phyloP scores from a whole-genome alignment of 2,888 invertebrate genomes.

The Nemotelus nigrinus region DNA sequence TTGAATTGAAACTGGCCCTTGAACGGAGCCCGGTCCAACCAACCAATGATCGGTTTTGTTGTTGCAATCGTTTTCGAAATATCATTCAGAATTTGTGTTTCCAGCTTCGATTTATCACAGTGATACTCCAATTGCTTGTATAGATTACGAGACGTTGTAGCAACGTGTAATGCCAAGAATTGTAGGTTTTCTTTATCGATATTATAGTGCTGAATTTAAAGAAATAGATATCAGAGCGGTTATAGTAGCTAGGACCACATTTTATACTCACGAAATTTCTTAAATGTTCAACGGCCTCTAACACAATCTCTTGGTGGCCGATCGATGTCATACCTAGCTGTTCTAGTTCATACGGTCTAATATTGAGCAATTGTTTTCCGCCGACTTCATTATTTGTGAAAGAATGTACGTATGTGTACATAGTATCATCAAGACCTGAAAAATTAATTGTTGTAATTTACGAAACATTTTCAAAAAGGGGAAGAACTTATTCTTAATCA shows the following conservation, averaged over 20 bases:
- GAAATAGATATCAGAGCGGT: slow-evolving; percentile 43
- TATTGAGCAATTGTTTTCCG: slow-evolving; percentile 79
- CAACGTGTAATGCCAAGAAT: slow-evolving; percentile 83
- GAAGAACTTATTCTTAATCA: not conserved
- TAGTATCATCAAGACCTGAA: slow-evolving; percentile 66
- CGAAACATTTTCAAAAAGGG: not conserved
- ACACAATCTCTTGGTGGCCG: slow-evolving; percentile 92
- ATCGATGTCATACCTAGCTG: slow-evolving; percentile 85
- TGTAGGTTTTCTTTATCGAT: slow-evolving; percentile 92
- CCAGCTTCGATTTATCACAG: slow-evolving; percentile 71
- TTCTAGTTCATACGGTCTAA: slow-evolving; percentile 89
- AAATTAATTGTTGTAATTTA: slow-evolving; percentile 4
- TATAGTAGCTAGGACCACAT: not conserved
- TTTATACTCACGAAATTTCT: slow-evolving; percentile 79
- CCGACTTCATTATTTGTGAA: slow-evolving; percentile 84
- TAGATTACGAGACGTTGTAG: slow-evolving; percentile 82
- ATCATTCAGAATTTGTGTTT: slow-evolving; percentile 83
- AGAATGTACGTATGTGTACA: slow-evolving; percentile 81
- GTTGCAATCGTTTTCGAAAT: slow-evolving; percentile 85
- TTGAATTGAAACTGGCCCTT: slow-evolving; percentile 70
- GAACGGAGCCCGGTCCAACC: slow-evolving; percentile 79
- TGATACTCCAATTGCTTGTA: slow-evolving; percentile 74
- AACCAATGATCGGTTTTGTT: slow-evolving; percentile 88
- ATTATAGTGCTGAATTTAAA: slow-evolving; percentile 82
- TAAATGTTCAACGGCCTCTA: slow-evolving; percentile 91